These are phyloP conservation scores for Heterotis niloticus DNA, from an alignment of 2,113 vertebrate genomes.

Conservation along the genomic window DNA sequence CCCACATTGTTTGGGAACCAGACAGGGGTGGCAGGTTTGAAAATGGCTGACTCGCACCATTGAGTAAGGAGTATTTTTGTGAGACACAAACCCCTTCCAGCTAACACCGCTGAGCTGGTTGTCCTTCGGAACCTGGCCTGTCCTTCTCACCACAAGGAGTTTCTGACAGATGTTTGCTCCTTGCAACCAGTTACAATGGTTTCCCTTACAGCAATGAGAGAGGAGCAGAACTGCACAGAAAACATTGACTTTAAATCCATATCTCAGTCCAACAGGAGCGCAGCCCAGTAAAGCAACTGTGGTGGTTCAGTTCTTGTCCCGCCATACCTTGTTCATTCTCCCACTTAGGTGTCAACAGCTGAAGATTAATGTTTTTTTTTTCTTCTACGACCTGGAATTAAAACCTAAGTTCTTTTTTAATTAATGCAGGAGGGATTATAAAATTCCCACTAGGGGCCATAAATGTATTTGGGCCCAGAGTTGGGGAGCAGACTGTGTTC, in stretches of 20 bases:
- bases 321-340: background rate
- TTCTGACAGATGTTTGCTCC: background rate
- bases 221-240: background rate
- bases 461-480: constrained; percentile 13
- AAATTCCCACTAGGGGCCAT: constrained; percentile 23
- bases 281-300: background rate
- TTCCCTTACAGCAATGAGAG: background rate
- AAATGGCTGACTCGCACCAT: background rate
- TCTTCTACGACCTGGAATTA: constrained; percentile 1
- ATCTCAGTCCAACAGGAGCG: background rate
- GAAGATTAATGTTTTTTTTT: too few species aligned
- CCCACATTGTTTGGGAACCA: background rate
- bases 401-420: constrained; percentile 19
- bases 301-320: background rate
- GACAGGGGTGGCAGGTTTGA: background rate
- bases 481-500: background rate
- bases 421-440: constrained; percentile 24
- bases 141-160: background rate
- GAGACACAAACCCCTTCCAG: background rate
- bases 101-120: background rate
- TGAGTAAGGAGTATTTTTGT: background rate
- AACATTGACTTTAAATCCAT: background rate
- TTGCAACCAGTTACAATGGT: too few species aligned
- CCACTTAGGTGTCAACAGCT: background rate
- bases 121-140: background rate